Evolutionary conservation across 2,797 vertebrate genomes (phyloP).

Genomic region (Sarcophilus harrisii): DNA sequence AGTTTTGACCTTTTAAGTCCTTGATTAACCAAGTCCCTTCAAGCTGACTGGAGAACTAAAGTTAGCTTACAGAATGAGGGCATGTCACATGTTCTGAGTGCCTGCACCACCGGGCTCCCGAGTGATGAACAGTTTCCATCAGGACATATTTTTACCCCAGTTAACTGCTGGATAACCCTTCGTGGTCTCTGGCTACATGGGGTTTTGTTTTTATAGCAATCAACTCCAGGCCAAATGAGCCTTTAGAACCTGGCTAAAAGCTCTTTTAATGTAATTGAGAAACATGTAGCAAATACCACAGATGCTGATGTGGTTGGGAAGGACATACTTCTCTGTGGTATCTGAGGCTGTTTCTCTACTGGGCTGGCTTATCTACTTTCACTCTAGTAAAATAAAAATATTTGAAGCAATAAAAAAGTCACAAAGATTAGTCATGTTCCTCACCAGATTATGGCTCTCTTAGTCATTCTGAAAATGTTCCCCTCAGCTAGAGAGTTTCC

Average conservation of each 20-base stretch:
- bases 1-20: conserved; percentile 14
- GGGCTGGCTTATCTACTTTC: conserved; percentile 39
- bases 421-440: background rate
- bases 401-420: conserved; percentile 29
- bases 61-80: conserved; percentile 49
- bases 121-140: conserved; percentile 60
- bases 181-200: background rate
- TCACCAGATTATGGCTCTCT: background rate
- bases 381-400: conserved; percentile 46
- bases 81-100: conserved; percentile 78
- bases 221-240: background rate
- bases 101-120: conserved; percentile 75
- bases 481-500: background rate
- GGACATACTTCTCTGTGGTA: background rate
- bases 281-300: background rate
- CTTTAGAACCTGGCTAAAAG: background rate
- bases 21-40: conserved; percentile 55
- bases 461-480: background rate
- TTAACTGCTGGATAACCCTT: conserved; percentile 1
- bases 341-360: background rate
- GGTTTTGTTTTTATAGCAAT: conserved; percentile 11
- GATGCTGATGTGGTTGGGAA: background rate
- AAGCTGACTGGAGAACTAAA: conserved; percentile 50
- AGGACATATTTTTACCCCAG: conserved; percentile 2
- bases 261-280: background rate